A percentile compares a stretch with the other conserved stretches of the same genome.
These are phyloP conservation scores for Hypolimnas misippus DNA, from an alignment of 2,888 invertebrate species.

Conservation along the genomic window DNA sequence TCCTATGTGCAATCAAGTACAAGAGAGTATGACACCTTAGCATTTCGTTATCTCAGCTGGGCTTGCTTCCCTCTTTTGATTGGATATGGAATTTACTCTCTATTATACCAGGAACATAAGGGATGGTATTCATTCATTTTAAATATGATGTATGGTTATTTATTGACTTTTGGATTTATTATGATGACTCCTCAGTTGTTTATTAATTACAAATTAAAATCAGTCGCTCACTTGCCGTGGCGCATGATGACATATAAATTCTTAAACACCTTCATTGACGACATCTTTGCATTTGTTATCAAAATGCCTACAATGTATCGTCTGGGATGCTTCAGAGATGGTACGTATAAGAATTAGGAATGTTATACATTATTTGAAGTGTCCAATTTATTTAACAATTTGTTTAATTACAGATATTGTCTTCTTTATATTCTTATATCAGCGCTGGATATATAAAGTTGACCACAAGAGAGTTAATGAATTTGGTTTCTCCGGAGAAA, in stretches of 20 bases:
- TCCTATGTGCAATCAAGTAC: slow-evolving; percentile 98
- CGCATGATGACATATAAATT: slow-evolving; percentile 99
- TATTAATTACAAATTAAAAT: slow-evolving; percentile 99
- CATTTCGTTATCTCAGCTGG: slow-evolving; percentile 98
- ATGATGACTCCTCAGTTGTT: slow-evolving; percentile 99
- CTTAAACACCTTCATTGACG: slow-evolving; percentile 99
- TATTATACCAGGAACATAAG: slow-evolving; percentile 98
- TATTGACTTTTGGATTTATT: slow-evolving; percentile 99
- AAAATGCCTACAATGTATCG: slow-evolving; percentile 99
- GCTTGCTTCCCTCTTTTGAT: slow-evolving; percentile 95
- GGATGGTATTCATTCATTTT: slow-evolving; percentile 99
- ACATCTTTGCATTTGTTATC: slow-evolving; percentile 99
- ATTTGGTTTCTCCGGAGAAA: slow-evolving; percentile 98
- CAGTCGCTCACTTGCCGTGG: slow-evolving; percentile 99
- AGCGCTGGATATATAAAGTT: slow-evolving; percentile 99
- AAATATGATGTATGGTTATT: slow-evolving; percentile 98
- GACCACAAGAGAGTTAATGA: slow-evolving; percentile 98
- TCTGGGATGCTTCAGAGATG: slow-evolving; percentile 98
- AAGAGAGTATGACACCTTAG: slow-evolving; percentile 96
- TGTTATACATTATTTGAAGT: slow-evolving; percentile 1
- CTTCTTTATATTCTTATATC: slow-evolving; percentile 99
- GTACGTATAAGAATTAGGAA: slow-evolving; percentile 66
- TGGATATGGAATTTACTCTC: slow-evolving; percentile 97
- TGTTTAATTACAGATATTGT: slow-evolving; percentile 91
- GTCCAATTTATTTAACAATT: background rate